phyloP scores from a whole-genome alignment of 2,797 vertebrate genomes.

The Chaetodon trifasciatus region DNA sequence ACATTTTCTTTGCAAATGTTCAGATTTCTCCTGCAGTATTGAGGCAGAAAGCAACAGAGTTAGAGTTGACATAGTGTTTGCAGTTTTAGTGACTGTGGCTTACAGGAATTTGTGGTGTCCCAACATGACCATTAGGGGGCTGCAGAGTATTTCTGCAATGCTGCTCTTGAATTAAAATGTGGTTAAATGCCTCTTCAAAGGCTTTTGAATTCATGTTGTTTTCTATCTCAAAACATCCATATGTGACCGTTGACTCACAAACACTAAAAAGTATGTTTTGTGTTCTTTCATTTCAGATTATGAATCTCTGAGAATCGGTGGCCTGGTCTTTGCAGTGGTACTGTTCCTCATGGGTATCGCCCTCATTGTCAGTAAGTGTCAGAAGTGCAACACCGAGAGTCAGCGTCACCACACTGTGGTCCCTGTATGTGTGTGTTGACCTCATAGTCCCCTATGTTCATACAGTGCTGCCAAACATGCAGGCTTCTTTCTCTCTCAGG shows the following conservation, averaged over 20 bases:
- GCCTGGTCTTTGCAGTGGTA: conserved; percentile 89
- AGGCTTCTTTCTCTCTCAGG: conserved; percentile 31
- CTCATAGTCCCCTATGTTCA: conserved; percentile 13
- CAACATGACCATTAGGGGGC: conserved; percentile 11
- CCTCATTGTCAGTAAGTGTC: conserved; percentile 90
- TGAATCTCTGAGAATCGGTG: conserved; percentile 90
- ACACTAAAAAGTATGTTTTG: background rate
- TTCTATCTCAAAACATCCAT: background rate
- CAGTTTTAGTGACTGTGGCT: conserved; percentile 35
- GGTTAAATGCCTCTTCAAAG: background rate
- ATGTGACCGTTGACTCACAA: background rate
- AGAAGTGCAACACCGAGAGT: background rate
- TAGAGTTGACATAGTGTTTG: conserved; percentile 8
- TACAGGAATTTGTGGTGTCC: conserved; percentile 31
- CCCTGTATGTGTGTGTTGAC: conserved; percentile 17
- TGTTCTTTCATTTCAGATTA: conserved; percentile 85
- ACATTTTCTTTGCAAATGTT: background rate
- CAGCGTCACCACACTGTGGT: conserved; percentile 33
- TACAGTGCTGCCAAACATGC: conserved; percentile 38
- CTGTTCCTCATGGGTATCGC: conserved; percentile 91
- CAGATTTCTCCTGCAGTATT: background rate
- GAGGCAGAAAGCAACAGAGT: background rate
- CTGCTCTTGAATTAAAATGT: conserved; percentile 18
- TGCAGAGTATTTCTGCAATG: conserved; percentile 14
- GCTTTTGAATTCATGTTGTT: background rate